Conservation (phyloP, 1,140 invertebrate genomes). For the Dreissena polymorpha region DNA sequence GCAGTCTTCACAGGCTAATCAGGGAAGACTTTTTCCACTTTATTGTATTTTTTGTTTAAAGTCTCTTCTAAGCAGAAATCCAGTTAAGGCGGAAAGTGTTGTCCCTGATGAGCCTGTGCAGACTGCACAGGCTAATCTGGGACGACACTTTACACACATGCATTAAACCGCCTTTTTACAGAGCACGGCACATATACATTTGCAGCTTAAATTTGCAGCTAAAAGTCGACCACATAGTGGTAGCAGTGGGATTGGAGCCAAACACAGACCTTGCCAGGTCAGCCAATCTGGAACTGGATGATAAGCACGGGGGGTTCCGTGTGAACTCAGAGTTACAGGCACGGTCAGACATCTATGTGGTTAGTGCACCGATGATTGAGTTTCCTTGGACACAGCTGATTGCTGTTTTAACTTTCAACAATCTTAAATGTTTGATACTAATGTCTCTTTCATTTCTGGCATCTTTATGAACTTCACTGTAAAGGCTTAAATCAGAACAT, state of each 20-base stretch:
- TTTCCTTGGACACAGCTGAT: not conserved
- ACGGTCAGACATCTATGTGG: conserved; percentile 39
- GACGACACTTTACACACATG: too few species aligned
- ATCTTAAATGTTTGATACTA: not conserved
- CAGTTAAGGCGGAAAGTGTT: too few species aligned
- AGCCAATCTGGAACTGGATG: conserved; percentile 36
- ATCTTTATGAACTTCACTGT: too few species aligned
- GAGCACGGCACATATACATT: too few species aligned
- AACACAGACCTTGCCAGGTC: conserved; percentile 47
- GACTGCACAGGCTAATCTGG: too few species aligned
- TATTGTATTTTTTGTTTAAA: too few species aligned
- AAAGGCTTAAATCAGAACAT: too few species aligned
- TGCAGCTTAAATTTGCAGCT: conserved; percentile 11
- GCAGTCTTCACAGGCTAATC: too few species aligned
- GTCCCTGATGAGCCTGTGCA: too few species aligned
- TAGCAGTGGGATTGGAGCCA: conserved; percentile 49
- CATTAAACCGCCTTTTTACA: too few species aligned
- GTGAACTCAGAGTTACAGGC: conserved; percentile 49
- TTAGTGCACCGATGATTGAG: conserved; percentile 1
- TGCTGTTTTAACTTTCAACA: not conserved
- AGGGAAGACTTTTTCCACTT: too few species aligned
- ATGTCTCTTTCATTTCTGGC: not conserved
- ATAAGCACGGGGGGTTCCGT: conserved; percentile 37
- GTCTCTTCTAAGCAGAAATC: too few species aligned
- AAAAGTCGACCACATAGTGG: conserved; percentile 42